Evolutionary conservation across 2,888 invertebrate genomes (phyloP), one percentile per base, ranked within the genome.

Genomic region (Oscheius sp.): DNA sequence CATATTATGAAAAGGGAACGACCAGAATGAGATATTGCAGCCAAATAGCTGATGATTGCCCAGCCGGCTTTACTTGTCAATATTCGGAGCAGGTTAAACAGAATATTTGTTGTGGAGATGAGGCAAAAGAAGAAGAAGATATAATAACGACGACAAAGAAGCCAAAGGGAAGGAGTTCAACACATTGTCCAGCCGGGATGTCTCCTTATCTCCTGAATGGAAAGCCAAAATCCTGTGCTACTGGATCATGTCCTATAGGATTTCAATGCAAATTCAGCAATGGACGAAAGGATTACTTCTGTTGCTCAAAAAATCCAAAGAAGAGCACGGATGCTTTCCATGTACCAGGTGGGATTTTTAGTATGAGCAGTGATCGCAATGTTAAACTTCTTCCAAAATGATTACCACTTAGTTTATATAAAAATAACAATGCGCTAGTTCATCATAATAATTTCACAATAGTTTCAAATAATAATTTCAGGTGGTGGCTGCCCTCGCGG

Each of bases 231-330:
- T 73, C 75, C 0, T 79, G 79, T 44, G 72, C 73, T 0, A 71
- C 74, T n/a, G 71, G 72, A 0, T 62, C 69, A 1, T 79, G 79
- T 38, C 79, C 79, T 2, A 74, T 74, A 30, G 77, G 79, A 20
- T 79, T 70, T 57, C 68, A 70, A 20, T 79, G 79, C 72, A 77
- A 77, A 54, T 77, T 79, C 49, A 71, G 71, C n/a, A 63, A 50
- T 2, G 51, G 69, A 5, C 59, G 59, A 20, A 73, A 73, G 33
- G 73, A 75, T 36, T 77, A 77, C 45, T 77, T 72, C 49, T 77
- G 77, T 44, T 77, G 77, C 38, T 72, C 77, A 24, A 75, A 72
- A 44, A 71, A 72, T 59, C 64, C 67, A 1, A 72, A 73, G 47
- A 72, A 74, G 63, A 67, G 67, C 28, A 67, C 63, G 9, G 49